These are phyloP conservation scores for Babyrousa celebensis DNA, from an alignment of 2,797 vertebrate genomes.

Conservation along the genomic window DNA sequence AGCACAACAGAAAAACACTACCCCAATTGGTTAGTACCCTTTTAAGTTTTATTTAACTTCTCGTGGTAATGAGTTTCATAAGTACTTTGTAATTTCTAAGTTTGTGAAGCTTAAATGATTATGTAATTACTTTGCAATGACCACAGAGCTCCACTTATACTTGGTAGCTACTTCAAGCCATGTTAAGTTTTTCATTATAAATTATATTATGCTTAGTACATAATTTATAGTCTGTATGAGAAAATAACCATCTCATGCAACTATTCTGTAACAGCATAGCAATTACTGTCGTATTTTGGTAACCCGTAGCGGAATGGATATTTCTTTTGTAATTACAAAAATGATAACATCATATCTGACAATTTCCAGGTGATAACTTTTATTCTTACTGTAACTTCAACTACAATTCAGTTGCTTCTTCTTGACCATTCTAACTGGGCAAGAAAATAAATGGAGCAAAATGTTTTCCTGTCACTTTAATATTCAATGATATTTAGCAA, in stretches of 20 bases:
- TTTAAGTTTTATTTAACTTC: constrained; percentile 83
- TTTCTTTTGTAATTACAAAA: constrained; percentile 84
- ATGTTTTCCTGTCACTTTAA: constrained; percentile 39
- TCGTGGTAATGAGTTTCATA: constrained; percentile 78
- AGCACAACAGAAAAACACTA: constrained; percentile 70
- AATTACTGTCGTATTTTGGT: constrained; percentile 89
- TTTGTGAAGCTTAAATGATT: constrained; percentile 85
- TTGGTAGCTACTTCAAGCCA: constrained; percentile 88
- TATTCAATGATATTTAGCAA: constrained; percentile 70
- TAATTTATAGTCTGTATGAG: constrained; percentile 91
- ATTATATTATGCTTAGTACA: constrained; percentile 86
- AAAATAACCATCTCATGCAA: constrained; percentile 86
- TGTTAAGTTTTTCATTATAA: constrained; percentile 90
- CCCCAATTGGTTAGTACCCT: constrained; percentile 72
- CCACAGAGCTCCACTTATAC: constrained; percentile 78
- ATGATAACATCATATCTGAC: constrained; percentile 88
- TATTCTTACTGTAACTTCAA: constrained; percentile 75
- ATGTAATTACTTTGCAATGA: constrained; percentile 88
- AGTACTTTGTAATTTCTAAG: constrained; percentile 83
- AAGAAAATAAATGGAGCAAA: constrained; percentile 51
- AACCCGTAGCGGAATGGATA: constrained; percentile 84
- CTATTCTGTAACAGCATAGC: constrained; percentile 74
- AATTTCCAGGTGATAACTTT: constrained; percentile 73
- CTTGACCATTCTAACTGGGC: constrained; percentile 44
- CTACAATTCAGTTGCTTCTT: constrained; percentile 75